Evolutionary conservation across 2,113 vertebrate species (phyloP), one percentile per base, ranked within the genome.

Genomic region (Aix galericulata): DNA sequence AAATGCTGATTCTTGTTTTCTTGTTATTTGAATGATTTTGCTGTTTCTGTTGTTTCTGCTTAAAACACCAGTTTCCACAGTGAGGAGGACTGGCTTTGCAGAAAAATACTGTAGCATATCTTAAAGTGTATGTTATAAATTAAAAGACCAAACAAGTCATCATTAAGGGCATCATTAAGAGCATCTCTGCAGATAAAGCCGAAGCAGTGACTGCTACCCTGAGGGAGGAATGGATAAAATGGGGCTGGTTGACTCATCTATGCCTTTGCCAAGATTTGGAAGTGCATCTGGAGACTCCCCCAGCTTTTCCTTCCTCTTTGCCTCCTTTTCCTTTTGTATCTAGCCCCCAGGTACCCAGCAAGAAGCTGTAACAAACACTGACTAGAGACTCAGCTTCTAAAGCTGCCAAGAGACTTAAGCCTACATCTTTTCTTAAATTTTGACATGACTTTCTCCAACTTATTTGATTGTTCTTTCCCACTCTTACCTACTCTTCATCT

Each of bases 1-100:
- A 95, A 93, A 91, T 27, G 62, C 78, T 92, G 83, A 86, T 86
- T 72, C 66, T 36, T 82, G 56, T 82, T 68, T 92, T 92, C 67
- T 78, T 32, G 32, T 48, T 73, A 62, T 44, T 73, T 67, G 23
- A 85, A 85, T 46, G 67, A 85, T 17, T 36, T 32, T 32, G 13
- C 50, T 71, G 20, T 38, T 77, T 40, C 13, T 67, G 29, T 80
- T 88, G 29, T 89, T 95, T 77, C 73, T 85, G 48, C 69, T 84
- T 22, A 56, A 82, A 84, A 46, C 52, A 53, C 44, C 69, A 78
- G 34, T 58, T 76, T 76, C 36, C 62, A 76, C 74, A 91, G 69
- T 3, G 7, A 42, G 78, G 56, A 79, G 67, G 56, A 64, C 53
- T n/a, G 59, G 73, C 53, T 76, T 76, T 56, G 66, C 80, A 85